These are phyloP conservation scores for Nerophis ophidion DNA, from an alignment of 2,113 vertebrate genomes.

Conservation along the genomic window DNA sequence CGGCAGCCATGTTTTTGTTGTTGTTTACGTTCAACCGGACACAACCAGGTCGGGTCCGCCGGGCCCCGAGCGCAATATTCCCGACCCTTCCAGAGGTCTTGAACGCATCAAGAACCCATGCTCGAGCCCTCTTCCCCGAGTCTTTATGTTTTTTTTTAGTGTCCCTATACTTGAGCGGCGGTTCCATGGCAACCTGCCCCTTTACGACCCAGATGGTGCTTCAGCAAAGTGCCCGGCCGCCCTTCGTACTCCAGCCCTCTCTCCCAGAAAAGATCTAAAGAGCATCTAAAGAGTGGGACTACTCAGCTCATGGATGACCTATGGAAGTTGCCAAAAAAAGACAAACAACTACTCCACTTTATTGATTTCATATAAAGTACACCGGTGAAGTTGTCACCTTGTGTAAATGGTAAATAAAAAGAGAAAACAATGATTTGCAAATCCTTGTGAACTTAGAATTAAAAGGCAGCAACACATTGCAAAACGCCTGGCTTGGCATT, in stretches of 20 bases:
- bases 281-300: slow-evolving; percentile 58
- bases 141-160: slow-evolving; percentile 50
- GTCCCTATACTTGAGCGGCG: slow-evolving; percentile 38
- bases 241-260: slow-evolving; percentile 32
- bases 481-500: too few species aligned
- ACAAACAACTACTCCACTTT: too few species aligned
- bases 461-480: too few species aligned
- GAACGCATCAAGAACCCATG: not conserved
- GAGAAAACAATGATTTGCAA: too few species aligned
- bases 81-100: slow-evolving; percentile 13
- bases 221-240: slow-evolving; percentile 59
- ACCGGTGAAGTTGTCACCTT: too few species aligned
- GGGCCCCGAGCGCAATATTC: slow-evolving; percentile 25
- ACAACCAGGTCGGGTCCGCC: not conserved
- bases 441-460: too few species aligned
- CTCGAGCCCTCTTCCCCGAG: slow-evolving; percentile 16
- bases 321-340: too few species aligned
- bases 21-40: slow-evolving; percentile 18
- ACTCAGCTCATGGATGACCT: too few species aligned
- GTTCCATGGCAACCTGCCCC: slow-evolving; percentile 51
- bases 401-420: too few species aligned
- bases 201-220: slow-evolving; percentile 62
- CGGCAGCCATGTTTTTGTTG: too few species aligned
- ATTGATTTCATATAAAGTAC: too few species aligned
- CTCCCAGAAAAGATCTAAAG: slow-evolving; percentile 46